phyloP scores from a whole-genome alignment of 2,113 vertebrate genomes.

The Cyanistes caeruleus region DNA sequence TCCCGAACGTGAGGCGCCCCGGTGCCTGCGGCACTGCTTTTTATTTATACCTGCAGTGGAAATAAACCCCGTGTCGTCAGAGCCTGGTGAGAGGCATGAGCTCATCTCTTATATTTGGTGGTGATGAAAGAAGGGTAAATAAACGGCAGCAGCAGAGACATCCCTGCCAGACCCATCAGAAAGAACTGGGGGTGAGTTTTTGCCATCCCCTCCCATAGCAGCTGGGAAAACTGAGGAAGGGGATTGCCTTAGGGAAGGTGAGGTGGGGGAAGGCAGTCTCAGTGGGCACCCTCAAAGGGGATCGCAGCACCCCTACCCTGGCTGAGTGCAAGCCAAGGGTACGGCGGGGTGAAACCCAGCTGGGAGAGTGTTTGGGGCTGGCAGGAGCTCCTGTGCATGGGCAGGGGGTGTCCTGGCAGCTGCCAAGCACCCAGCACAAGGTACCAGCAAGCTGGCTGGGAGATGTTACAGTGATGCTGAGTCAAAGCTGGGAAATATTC shows the following conservation, averaged over 20 bases:
- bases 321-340: neutral
- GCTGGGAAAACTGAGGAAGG: neutral
- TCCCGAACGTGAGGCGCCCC: neutral
- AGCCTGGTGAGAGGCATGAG: conserved; percentile 57
- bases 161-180: neutral
- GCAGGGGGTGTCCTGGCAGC: neutral
- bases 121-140: conserved; percentile 66
- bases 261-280: neutral
- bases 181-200: neutral
- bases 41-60: conserved; percentile 71
- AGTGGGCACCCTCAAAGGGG: neutral
- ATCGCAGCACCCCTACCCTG: neutral
- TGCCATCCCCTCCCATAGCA: neutral
- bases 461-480: neutral
- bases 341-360: neutral
- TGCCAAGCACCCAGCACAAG: neutral
- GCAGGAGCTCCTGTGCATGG: neutral
- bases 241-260: neutral
- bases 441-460: neutral
- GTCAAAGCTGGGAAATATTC: neutral
- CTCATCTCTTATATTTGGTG: conserved; percentile 73
- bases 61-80: conserved; percentile 54
- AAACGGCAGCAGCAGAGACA: neutral
- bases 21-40: conserved; percentile 20
- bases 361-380: neutral